Evolutionary conservation across 2,888 invertebrate species (phyloP), one percentile per base, ranked within the genome.

Genomic region (Aleiodes testaceus): DNA sequence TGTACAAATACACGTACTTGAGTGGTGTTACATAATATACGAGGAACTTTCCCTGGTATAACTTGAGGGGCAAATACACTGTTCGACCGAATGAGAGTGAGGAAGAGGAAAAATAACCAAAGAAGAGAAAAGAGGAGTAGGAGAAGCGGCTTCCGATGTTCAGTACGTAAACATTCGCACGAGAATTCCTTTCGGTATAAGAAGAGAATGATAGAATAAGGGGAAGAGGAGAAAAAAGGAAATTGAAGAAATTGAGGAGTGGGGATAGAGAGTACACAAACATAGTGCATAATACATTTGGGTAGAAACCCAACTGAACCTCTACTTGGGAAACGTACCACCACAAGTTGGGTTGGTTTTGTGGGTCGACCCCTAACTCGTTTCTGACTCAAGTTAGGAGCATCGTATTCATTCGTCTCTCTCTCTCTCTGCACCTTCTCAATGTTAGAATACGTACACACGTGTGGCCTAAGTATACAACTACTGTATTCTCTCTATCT

Each of bases 141-240:
- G 45, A n/a, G 52, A 22, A 44, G 44, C 22, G 30, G 22, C 49
- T 68, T 68, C 52, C 63, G 65, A 70, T 53, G 26, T 68, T 61
- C 61, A 47, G 61, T 55, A 70, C 70, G 70, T 70, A 70, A 70
- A 70, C 70, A 70, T 52, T 65, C 61, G 42, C 61, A 69, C 50
- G 11, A 65, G 50, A 65, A 36, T 65, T 36, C 30, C 26, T 16
- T 49, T 36, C 42, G 42, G 26, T 18, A 16, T 30, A 16, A 42
- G 18, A 59, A 59, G 42, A 59, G 20, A 9, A 59, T 9, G 26
- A 36, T 16, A 59, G 18, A 18, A 26, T 3, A 55, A 14, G 3
- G 20, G 9, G 11, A 16, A 36, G 18, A 59, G 14, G 36, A 42
- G 16, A 4, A 30, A 59, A 36, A 59, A 59, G 26, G 42, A 59